A percentile compares a stretch with the other conserved stretches of the same genome.
Evolutionary conservation across 2,113 vertebrate species (phyloP).

Genomic region (Theropithecus gelada): DNA sequence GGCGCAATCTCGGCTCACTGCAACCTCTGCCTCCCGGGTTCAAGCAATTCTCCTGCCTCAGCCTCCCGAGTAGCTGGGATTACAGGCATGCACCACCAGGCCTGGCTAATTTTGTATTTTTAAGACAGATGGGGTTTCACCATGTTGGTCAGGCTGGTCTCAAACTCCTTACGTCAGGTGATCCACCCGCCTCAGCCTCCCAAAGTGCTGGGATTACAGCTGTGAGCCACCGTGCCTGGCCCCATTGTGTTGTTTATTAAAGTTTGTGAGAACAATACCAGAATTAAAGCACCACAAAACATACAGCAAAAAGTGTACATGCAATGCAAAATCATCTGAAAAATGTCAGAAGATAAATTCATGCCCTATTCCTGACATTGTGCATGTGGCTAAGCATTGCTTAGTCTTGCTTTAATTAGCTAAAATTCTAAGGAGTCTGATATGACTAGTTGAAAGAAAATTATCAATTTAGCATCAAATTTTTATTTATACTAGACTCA

Average conservation of each 20-base stretch:
- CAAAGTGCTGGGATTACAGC: too few relatives aligned
- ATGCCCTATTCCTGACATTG: neutral
- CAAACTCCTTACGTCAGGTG: too few relatives aligned
- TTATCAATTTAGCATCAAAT: neutral
- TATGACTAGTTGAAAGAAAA: too few relatives aligned
- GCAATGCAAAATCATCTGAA: neutral
- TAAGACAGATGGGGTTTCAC: too few relatives aligned
- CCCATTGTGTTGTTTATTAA: neutral
- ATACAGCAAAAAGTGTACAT: neutral
- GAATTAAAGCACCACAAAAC: neutral
- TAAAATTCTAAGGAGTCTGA: neutral
- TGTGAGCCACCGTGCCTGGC: too few relatives aligned
- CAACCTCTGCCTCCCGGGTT: too few relatives aligned
- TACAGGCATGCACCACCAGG: too few relatives aligned
- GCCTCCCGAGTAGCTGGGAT: too few relatives aligned
- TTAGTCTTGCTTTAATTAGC: neutral
- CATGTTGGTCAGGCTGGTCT: too few relatives aligned
- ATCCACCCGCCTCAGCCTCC: too few relatives aligned
- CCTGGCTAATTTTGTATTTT: too few relatives aligned
- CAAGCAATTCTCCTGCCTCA: too few relatives aligned
- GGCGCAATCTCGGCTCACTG: accelerated
- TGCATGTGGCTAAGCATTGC: neutral
- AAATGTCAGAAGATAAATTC: neutral
- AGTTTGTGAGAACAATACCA: neutral
- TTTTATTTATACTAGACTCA: neutral